These are phyloP conservation scores for Pteropus alecto DNA, from an alignment of 2,113 vertebrate genomes.

Conservation along the genomic window DNA sequence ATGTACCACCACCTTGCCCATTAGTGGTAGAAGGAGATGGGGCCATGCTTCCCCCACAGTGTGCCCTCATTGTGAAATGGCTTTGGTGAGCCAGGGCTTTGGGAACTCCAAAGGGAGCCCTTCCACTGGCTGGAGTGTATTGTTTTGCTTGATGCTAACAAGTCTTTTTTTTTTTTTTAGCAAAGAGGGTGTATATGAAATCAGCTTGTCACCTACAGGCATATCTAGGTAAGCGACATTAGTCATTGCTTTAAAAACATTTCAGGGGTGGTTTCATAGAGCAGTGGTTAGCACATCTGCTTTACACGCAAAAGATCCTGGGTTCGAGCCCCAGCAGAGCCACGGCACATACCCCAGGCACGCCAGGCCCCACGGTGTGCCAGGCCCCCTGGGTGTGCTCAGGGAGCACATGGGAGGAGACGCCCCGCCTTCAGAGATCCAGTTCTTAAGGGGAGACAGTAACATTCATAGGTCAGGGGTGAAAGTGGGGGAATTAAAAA, in stretches of 20 bases:
- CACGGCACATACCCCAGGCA: too few species aligned
- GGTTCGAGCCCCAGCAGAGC: too few species aligned
- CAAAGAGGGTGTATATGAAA: slow-evolving; percentile 88
- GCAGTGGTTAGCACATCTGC: too few species aligned
- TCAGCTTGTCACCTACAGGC: slow-evolving; percentile 89
- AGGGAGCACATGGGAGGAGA: too few species aligned
- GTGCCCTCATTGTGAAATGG: neutral
- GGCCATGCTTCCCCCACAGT: neutral
- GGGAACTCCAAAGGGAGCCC: neutral
- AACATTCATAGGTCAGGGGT: too few species aligned
- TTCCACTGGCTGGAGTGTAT: neutral
- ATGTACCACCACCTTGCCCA: accelerated
- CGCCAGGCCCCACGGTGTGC: too few species aligned
- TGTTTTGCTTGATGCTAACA: slow-evolving; percentile 30
- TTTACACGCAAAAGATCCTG: too few species aligned
- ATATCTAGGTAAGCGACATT: slow-evolving; percentile 88
- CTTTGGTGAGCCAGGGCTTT: neutral
- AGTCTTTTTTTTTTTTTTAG: slow-evolving; percentile 77
- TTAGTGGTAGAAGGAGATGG: neutral
- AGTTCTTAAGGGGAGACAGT: too few species aligned
- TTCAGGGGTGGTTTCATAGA: too few species aligned
- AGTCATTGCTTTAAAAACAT: slow-evolving; percentile 23
- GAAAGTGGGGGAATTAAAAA: too few species aligned
- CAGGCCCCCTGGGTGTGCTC: too few species aligned
- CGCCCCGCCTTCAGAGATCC: too few species aligned